Conservation (phyloP, 1,140 invertebrate species). For the Caenorhabditis remanei region DNA sequence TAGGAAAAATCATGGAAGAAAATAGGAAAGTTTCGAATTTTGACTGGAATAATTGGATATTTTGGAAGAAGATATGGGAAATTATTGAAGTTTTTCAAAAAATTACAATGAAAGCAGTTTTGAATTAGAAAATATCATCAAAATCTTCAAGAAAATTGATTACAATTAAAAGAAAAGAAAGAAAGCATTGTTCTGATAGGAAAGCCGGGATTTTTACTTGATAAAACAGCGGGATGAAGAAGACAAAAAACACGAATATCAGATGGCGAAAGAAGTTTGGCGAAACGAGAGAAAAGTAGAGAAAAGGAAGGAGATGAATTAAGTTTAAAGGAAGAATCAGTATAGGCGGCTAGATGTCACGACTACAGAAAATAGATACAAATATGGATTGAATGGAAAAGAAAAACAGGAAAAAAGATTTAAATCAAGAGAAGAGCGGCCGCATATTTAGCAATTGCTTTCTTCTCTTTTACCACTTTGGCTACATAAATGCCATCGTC, state of each 20-base stretch:
- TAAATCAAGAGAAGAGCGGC: slow-evolving; percentile 60
- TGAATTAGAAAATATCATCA: neutral
- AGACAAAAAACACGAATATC: slow-evolving; percentile 44
- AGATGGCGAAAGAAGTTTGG: slow-evolving; percentile 48
- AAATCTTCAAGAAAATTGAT: neutral
- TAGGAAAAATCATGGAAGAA: neutral
- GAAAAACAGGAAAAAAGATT: neutral
- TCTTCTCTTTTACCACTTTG: slow-evolving; percentile 69
- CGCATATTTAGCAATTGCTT: slow-evolving; percentile 66
- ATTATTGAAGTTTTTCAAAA: neutral
- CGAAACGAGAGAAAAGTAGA: slow-evolving; percentile 18
- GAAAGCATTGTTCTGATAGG: neutral
- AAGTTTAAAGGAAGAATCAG: neutral
- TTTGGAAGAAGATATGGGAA: neutral
- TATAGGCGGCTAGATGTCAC: slow-evolving; percentile 32
- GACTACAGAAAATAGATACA: slow-evolving; percentile 45
- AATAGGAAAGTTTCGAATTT: neutral
- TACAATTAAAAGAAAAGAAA: neutral
- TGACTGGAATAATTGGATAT: neutral
- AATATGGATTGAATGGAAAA: slow-evolving; percentile 8
- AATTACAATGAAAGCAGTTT: slow-evolving; percentile 39
- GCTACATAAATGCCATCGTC: slow-evolving; percentile 67
- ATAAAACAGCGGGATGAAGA: neutral
- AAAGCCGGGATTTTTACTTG: slow-evolving; percentile 13
- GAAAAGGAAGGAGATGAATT: neutral